These are phyloP conservation scores for Sebastes hubbsi DNA, from an alignment of 2,797 vertebrate species.

Conservation along the genomic window DNA sequence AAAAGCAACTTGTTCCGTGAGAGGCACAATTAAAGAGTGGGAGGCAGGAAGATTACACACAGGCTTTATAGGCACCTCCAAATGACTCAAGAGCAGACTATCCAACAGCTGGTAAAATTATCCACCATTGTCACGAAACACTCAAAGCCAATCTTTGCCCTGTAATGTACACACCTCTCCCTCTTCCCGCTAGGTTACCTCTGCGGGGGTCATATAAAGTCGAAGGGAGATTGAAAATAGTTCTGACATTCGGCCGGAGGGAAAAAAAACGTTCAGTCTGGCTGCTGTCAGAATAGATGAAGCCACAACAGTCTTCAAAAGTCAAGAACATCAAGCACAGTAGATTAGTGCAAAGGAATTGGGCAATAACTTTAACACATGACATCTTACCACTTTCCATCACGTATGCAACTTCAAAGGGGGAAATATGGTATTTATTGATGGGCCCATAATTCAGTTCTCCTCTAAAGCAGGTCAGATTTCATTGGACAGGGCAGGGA, in stretches of 20 bases:
- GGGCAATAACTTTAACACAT: slow-evolving; percentile 85
- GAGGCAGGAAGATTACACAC: slow-evolving; percentile 78
- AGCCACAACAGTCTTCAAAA: slow-evolving; percentile 73
- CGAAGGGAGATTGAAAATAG: slow-evolving; percentile 65
- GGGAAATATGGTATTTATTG: slow-evolving; percentile 84
- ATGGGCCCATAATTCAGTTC: slow-evolving; percentile 83
- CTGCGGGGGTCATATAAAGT: slow-evolving; percentile 49
- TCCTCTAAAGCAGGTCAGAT: slow-evolving; percentile 81
- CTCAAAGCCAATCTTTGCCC: slow-evolving; percentile 37
- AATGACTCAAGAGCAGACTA: slow-evolving; percentile 79
- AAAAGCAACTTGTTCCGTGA: slow-evolving; percentile 77
- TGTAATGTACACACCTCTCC: slow-evolving; percentile 5
- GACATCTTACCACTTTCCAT: slow-evolving; percentile 83
- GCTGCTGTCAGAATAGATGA: slow-evolving; percentile 80
- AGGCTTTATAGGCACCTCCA: slow-evolving; percentile 77
- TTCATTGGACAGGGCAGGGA: slow-evolving; percentile 81
- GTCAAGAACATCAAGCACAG: slow-evolving; percentile 68
- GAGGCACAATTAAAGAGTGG: slow-evolving; percentile 74
- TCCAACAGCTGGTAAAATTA: slow-evolving; percentile 76
- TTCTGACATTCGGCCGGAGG: slow-evolving; percentile 64
- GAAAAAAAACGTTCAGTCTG: slow-evolving; percentile 56
- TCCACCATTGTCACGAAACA: slow-evolving; percentile 71
- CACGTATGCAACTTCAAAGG: slow-evolving; percentile 83
- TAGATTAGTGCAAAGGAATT: slow-evolving; percentile 78
- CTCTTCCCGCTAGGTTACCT: slow-evolving; percentile 9